Conservation (phyloP, 2,113 vertebrate genomes). For the Mormyrus lacerda region DNA sequence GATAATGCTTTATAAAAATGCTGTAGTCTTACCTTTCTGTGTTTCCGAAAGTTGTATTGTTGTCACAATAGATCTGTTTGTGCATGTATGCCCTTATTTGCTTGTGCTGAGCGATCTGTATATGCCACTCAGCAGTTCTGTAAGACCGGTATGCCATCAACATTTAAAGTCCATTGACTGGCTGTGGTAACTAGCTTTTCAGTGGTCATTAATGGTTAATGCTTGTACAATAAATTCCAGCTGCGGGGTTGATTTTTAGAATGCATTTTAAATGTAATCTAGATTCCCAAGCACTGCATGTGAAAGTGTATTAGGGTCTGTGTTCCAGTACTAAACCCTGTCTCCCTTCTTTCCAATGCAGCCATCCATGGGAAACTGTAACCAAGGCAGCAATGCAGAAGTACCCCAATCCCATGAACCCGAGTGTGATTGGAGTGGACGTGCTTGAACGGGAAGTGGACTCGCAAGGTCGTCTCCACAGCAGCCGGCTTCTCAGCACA, state of each 20-base stretch:
- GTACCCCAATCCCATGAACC: conserved; percentile 97
- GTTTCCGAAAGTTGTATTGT: not conserved
- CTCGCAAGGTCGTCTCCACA: conserved; percentile 76
- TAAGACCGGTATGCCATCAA: not conserved
- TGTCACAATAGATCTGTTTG: not conserved
- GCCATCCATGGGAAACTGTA: conserved; percentile 95
- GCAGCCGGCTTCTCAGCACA: conserved; percentile 84
- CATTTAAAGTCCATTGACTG: not conserved
- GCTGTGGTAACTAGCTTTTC: not conserved
- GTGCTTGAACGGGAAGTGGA: conserved; percentile 80
- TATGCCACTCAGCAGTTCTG: not conserved
- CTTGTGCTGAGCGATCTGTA: not conserved
- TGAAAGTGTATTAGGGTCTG: not conserved
- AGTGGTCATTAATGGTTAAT: not conserved
- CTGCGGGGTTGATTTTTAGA: not conserved
- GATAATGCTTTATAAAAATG: not conserved
- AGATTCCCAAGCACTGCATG: not conserved
- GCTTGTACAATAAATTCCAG: not conserved
- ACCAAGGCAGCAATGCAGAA: conserved; percentile 96
- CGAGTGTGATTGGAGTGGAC: conserved; percentile 88
- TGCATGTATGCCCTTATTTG: not conserved
- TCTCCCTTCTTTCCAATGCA: conserved; percentile 34
- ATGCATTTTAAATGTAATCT: not conserved
- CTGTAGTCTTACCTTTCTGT: not conserved
- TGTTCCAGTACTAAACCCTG: not conserved